Evolutionary conservation across 2,888 invertebrate genomes (phyloP).

Genomic region (Pseudeuparius sepicola): DNA sequence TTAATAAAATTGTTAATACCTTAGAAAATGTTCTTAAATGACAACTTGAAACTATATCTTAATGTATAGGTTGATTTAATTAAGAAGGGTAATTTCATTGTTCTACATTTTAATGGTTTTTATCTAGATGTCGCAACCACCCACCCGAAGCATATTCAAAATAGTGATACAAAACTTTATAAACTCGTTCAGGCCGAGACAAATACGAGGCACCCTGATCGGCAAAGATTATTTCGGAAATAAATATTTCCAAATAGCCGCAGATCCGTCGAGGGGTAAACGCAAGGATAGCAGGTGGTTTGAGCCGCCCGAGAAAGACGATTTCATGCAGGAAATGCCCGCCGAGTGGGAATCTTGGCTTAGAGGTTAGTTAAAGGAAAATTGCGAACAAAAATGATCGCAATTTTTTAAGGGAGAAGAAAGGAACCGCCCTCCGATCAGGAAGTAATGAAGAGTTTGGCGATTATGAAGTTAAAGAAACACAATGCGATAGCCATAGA

Average conservation of each 20-base stretch:
- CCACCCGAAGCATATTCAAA: constrained; percentile 31
- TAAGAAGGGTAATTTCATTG: constrained; percentile 1
- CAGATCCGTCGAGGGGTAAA: constrained; percentile 54
- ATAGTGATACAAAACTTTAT: constrained; percentile 52
- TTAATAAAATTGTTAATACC: not conserved
- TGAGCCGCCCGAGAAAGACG: constrained; percentile 51
- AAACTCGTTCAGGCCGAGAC: constrained; percentile 50
- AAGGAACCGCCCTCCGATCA: constrained; percentile 58
- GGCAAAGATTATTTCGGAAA: constrained; percentile 77
- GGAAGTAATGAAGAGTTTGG: constrained; percentile 60
- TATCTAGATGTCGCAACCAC: constrained; percentile 29
- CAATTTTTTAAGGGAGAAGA: constrained; percentile 30
- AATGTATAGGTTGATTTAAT: not conserved
- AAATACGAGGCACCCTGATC: constrained; percentile 44
- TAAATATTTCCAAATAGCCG: constrained; percentile 68
- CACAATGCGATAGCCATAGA: constrained; percentile 64
- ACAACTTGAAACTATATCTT: not conserved
- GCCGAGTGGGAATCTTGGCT: constrained; percentile 88
- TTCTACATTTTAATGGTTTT: not conserved
- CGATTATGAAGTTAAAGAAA: constrained; percentile 62
- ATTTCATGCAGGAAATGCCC: constrained; percentile 65
- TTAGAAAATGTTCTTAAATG: not conserved
- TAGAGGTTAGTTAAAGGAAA: constrained; percentile 36
- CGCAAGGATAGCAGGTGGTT: constrained; percentile 62
- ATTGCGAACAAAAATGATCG: not conserved